A percentile compares a stretch with the other conserved stretches of the same genome.
These are phyloP conservation scores for Perizoma affinitatum DNA, from an alignment of 2,888 invertebrate species.

Conservation along the genomic window DNA sequence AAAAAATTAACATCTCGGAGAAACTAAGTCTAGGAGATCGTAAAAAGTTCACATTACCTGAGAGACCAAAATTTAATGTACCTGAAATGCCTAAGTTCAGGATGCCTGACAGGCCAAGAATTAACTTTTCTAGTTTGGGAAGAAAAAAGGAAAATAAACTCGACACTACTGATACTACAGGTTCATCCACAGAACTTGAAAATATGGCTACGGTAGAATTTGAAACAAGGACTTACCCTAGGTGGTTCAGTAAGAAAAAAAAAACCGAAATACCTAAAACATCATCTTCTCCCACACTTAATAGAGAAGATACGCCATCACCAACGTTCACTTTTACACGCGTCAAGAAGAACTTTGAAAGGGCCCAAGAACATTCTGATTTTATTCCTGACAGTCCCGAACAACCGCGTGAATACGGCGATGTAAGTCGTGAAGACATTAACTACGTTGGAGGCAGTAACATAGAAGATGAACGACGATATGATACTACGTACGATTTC, in stretches of 20 bases:
- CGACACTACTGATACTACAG: constrained; percentile 61
- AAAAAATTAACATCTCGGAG: constrained; percentile 76
- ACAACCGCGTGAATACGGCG: constrained; percentile 77
- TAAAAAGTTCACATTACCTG: constrained; percentile 86
- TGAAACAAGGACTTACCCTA: constrained; percentile 91
- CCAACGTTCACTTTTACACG: constrained; percentile 87
- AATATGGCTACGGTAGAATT: constrained; percentile 86
- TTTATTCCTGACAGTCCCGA: constrained; percentile 72
- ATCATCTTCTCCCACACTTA: constrained; percentile 79
- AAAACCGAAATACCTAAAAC: constrained; percentile 73
- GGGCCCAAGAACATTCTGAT: constrained; percentile 72
- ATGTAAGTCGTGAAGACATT: constrained; percentile 58
- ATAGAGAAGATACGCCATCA: constrained; percentile 84
- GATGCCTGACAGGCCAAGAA: constrained; percentile 85
- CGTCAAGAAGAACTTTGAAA: constrained; percentile 72
- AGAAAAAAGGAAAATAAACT: constrained; percentile 77
- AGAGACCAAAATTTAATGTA: constrained; percentile 81
- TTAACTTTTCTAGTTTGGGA: constrained; percentile 86
- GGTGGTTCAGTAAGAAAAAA: constrained; percentile 85
- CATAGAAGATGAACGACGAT: constrained; percentile 67
- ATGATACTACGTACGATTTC: constrained; percentile 78
- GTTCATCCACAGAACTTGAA: constrained; percentile 64
- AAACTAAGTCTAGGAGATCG: constrained; percentile 82
- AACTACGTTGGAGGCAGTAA: constrained; percentile 55
- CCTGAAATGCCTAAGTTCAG: constrained; percentile 84